phyloP scores from a whole-genome alignment of 2,797 vertebrate genomes.

The Fundulus diaphanus region DNA sequence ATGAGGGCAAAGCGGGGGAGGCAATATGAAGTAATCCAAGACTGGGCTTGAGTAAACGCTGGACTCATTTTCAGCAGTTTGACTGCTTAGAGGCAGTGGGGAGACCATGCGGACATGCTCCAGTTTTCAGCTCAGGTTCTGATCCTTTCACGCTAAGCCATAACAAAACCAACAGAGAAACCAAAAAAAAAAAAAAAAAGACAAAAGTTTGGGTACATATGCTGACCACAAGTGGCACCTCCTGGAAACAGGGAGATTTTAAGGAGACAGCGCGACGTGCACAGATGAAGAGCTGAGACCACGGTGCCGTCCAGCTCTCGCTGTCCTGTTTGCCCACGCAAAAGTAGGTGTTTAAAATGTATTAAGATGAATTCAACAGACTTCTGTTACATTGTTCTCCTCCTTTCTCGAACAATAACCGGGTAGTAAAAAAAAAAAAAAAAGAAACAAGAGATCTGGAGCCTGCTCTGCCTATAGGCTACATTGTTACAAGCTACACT shows the following conservation, averaged over 20 bases:
- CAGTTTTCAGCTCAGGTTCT: neutral
- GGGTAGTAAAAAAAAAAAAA: neutral
- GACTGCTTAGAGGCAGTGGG: neutral
- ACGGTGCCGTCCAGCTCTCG: neutral
- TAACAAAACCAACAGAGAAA: neutral
- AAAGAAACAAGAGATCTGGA: neutral
- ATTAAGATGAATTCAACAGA: slow-evolving; percentile 3
- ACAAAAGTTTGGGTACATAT: slow-evolving; percentile 11
- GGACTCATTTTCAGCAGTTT: neutral
- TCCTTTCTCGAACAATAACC: neutral
- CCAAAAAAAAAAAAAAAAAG: neutral
- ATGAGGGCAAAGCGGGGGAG: neutral
- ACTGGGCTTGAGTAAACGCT: neutral
- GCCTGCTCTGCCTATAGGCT: neutral
- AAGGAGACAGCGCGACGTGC: slow-evolving; percentile 22
- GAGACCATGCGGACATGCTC: neutral
- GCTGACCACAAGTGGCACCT: slow-evolving; percentile 38
- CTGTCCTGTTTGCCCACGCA: slow-evolving; percentile 8
- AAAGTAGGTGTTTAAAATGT: neutral
- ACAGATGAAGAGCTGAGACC: slow-evolving; percentile 24
- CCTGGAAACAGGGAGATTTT: slow-evolving; percentile 30
- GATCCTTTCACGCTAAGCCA: neutral
- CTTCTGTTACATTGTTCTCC: slow-evolving; percentile 6
- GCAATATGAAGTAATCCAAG: neutral
- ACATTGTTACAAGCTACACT: neutral